Evolutionary conservation across 1,140 invertebrate species (phyloP).

Genomic region (Lucilia cuprina): DNA sequence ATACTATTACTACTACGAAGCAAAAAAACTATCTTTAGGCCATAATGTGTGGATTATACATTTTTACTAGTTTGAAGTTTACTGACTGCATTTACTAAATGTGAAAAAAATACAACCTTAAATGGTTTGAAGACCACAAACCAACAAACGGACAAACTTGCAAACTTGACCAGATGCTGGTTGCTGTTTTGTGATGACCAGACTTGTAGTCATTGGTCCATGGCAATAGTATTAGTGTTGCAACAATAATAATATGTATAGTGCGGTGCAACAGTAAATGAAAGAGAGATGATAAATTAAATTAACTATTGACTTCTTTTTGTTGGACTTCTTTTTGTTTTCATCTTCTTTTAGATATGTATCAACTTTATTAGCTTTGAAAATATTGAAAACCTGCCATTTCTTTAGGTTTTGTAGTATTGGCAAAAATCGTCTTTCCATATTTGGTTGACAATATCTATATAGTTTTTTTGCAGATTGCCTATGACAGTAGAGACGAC

Average conservation of each 20-base stretch:
- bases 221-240: background rate
- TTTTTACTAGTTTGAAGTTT: background rate
- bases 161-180: background rate
- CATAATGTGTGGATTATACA: background rate
- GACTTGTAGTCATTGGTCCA: background rate
- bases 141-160: background rate
- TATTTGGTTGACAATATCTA: background rate
- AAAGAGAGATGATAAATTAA: conserved; percentile 32
- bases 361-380: background rate
- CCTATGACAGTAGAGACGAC: background rate
- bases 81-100: background rate
- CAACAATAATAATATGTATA: background rate
- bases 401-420: background rate
- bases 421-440: background rate
- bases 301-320: conserved; percentile 21
- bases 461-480: background rate
- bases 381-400: background rate
- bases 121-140: background rate
- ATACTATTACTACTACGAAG: no score
- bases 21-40: background rate
- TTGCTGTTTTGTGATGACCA: background rate
- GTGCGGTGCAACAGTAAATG: background rate
- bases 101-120: background rate
- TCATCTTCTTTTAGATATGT: background rate
- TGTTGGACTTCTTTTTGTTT: background rate